These are phyloP conservation scores for Lepidurus apus DNA, from an alignment of 1,140 invertebrate species.

Conservation along the genomic window DNA sequence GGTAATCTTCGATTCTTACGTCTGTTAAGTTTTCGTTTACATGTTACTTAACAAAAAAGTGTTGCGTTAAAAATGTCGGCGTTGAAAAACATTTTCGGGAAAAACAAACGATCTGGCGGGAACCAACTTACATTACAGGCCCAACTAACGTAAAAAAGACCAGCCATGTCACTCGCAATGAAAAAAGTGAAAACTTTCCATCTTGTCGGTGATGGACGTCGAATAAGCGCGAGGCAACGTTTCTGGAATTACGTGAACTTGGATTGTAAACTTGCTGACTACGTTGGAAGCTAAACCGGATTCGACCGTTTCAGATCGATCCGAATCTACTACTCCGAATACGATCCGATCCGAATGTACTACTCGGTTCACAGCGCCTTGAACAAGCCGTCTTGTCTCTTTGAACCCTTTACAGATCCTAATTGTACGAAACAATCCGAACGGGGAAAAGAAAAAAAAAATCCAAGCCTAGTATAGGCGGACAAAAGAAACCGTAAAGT, in stretches of 20 bases:
- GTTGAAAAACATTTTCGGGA: neutral
- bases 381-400: neutral
- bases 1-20: too few species aligned
- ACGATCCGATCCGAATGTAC: too few species aligned
- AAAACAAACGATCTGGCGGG: neutral
- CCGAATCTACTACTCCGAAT: too few species aligned
- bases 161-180: slow-evolving; percentile 73
- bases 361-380: neutral
- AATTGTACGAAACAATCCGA: neutral
- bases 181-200: slow-evolving; percentile 69
- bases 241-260: too few species aligned
- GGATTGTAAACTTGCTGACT: too few species aligned
- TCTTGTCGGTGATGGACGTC: too few species aligned
- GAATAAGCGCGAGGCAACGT: too few species aligned
- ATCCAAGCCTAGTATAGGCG: neutral
- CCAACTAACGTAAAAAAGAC: slow-evolving; percentile 72
- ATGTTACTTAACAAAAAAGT: too few species aligned
- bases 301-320: slow-evolving; percentile 11
- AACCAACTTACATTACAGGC: slow-evolving; percentile 57
- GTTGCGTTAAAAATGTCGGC: too few species aligned
- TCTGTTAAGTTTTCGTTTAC: too few species aligned
- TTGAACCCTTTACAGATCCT: neutral
- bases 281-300: too few species aligned
- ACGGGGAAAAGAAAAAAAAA: neutral
- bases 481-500: neutral